Base-by-base conservation (phyloP, 2,113 vertebrate species). In the Saguinus imperator region DNA sequence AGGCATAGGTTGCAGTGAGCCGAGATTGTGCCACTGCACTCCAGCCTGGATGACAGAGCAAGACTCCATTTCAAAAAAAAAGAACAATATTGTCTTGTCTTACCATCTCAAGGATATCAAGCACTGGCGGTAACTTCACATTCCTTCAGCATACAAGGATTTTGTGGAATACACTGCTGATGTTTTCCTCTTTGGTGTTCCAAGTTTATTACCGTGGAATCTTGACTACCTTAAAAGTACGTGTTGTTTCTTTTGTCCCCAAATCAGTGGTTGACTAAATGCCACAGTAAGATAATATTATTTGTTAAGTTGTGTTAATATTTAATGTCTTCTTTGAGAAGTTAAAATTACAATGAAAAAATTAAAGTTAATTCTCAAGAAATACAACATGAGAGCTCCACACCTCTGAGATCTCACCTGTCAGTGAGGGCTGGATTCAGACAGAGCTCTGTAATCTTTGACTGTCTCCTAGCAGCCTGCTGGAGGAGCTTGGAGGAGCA, bases 251-350 rank as follows among this genome's bases (percentile, higher is more conserved):
- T 84, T 90, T 94, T 92, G 32, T 75, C 37, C 80, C 95, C 87
- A 95, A 83, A 48, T 77, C 90, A 87, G 20, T 66, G 84, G 35
- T 55, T 97, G 95, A 94, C 92, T 87, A 89, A 91, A 72, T 89
- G 84, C 73, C 87, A 85, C 87, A 7, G 35, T 57, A 50, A 58
- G 85, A 68, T 77, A 82, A 88, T 75, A 32, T 35, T 94, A 68
- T 52, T 95, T 94, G 64, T 52, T 95, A 96, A 97, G n/a, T 82
- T 21, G 66, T 14, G 0, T 52, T 68, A 77, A 50, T 94, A 89
- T 86, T 88, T 82, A 97, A 83, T 37, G 45, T 85, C 87, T 80
- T 97, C 89, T 87, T 97, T 96, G 66, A 94, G 88, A 79, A 94
- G 52, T 68, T 82, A 89, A 94, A 96, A 89, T 94, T 90, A 94